Base-by-base conservation (phyloP, 23 tunicate species). In the Halocynthia roretzi region DNA sequence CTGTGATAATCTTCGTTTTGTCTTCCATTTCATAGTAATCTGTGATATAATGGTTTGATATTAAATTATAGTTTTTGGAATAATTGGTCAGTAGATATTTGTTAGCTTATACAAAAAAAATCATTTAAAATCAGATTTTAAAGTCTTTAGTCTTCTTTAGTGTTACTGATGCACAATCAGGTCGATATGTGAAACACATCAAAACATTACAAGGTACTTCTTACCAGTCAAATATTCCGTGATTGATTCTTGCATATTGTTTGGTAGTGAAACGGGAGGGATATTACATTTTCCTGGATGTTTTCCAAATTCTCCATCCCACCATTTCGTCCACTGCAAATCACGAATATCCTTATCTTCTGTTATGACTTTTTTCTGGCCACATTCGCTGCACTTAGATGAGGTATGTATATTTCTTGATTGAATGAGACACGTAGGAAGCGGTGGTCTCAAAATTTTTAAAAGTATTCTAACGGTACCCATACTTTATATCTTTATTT, bases 271-370 rank as follows among this genome's bases (percentile, higher is more conserved):
- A 62, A 91, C 81, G 7, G 84, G 20, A 15, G 83, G 80, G 66
- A 91, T 64, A 9, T 72, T 81, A 65, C 74, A 81, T 51, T 54
- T 81, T 48, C 97, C 96, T n/a, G 96, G 95, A 67, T 87, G 91
- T 8, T 68, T 40, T 10, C 77, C 71, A 10, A 50, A 18, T 15
- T 58, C 52, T 15, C 82, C 80, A 11, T 71, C 51, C 94, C 94
- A 87, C 94, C 94, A 87, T 50, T 61, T n/a, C 18, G 7, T 71
- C 94, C 94, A 87, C 11, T 74, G 15, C 18, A 64, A 10, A 54
- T 74, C 62, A 8, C 55, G 44, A 31, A 31, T 31, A 0, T 31
- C 44, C 44, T 31, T 31, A 31, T 31, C 4, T 31, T 31, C 44
- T 31, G 44, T 31, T 1, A 31, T 31, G 44, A 31, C 44, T 31